Percentiles rank a stretch among this genome's conserved stretches.
Conservation (phyloP, 2,797 vertebrate species). For the Oreonectes daqikongensis region DNA sequence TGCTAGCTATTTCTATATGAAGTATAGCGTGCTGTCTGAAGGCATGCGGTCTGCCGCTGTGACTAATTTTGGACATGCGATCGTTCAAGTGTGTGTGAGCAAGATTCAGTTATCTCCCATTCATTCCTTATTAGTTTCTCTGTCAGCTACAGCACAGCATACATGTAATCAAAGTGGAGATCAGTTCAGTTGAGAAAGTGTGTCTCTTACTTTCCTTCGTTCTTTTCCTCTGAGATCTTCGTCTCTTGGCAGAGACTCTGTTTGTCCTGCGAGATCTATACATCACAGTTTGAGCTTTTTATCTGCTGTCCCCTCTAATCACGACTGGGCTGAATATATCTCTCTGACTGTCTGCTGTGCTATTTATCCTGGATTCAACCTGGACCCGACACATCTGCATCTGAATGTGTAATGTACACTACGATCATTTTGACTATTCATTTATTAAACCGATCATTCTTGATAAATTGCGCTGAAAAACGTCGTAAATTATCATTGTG, state of each 20-base stretch:
- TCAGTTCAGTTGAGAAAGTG: constrained; percentile 1
- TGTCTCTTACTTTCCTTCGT: neutral
- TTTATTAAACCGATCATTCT: too few species aligned
- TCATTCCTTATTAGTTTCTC: constrained; percentile 19
- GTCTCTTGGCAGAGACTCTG: neutral
- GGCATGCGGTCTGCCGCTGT: neutral
- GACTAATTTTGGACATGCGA: constrained; percentile 3
- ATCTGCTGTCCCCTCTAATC: constrained; percentile 10
- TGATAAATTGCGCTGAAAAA: too few species aligned
- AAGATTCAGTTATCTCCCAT: constrained; percentile 12
- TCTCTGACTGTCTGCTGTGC: neutral
- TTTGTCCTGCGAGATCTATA: constrained; percentile 27
- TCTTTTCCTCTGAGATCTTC: neutral
- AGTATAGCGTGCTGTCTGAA: too few species aligned
- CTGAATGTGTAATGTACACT: neutral
- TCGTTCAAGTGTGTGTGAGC: neutral
- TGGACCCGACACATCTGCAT: neutral
- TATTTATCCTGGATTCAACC: neutral
- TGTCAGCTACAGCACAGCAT: constrained; percentile 8
- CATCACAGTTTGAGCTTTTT: constrained; percentile 19
- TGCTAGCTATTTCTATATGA: neutral
- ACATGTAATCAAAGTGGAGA: constrained; percentile 21
- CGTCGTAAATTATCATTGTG: too few species aligned
- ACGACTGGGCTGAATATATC: neutral
- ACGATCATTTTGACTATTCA: neutral